Evolutionary conservation across 2,888 invertebrate species (phyloP).

Genomic region (Listrodromus nycthemerus): DNA sequence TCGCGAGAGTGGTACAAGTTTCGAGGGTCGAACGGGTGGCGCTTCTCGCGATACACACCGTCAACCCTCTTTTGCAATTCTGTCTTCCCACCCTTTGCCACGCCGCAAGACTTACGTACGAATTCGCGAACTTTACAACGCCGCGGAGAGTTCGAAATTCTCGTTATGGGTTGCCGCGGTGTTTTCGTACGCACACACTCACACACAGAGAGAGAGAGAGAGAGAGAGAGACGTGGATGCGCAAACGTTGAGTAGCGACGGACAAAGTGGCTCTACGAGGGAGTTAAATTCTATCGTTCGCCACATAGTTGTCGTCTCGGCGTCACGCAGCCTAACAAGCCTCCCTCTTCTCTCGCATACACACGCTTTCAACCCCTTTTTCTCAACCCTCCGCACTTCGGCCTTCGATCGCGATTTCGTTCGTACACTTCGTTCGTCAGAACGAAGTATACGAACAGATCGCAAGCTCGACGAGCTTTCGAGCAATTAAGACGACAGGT

Average conservation of each 20-base stretch:
- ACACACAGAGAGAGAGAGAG: too few species aligned
- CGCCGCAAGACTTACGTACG: slow-evolving; percentile 54
- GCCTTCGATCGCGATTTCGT: slow-evolving; percentile 36
- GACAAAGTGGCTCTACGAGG: slow-evolving; percentile 43
- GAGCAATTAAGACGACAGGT: slow-evolving; percentile 13
- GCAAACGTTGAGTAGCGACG: slow-evolving; percentile 8
- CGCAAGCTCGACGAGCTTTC: neutral
- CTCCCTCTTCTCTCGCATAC: neutral
- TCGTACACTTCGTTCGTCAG: slow-evolving; percentile 3
- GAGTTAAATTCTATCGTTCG: slow-evolving; percentile 39
- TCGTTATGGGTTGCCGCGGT: slow-evolving; percentile 60
- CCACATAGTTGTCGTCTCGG: slow-evolving; percentile 16
- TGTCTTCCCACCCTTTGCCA: neutral
- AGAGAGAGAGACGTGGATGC: neutral
- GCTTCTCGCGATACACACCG: slow-evolving; percentile 36
- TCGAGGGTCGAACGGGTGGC: slow-evolving; percentile 33
- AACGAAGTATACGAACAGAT: too few species aligned
- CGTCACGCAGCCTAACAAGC: neutral
- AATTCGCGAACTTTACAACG: slow-evolving; percentile 62
- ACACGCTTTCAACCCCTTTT: slow-evolving; percentile 27
- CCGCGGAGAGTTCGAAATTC: slow-evolving; percentile 54
- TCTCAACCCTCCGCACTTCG: slow-evolving; percentile 9
- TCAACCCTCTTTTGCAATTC: slow-evolving; percentile 39
- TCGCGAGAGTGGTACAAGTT: slow-evolving; percentile 40
- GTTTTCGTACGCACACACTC: slow-evolving; percentile 7